Conservation (phyloP, 2,113 vertebrate species). For the Vimba vimba region DNA sequence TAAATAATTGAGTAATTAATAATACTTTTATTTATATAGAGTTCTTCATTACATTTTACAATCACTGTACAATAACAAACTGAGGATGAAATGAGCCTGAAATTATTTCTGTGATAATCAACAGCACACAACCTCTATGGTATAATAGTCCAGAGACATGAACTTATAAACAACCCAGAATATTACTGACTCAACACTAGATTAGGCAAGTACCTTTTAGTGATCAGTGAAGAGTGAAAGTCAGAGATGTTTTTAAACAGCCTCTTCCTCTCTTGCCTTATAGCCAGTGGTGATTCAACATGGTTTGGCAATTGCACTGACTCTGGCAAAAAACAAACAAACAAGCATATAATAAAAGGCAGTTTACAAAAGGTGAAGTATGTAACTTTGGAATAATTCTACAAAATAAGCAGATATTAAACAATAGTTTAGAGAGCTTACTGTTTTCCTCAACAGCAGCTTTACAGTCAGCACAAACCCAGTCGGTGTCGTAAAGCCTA, state of each 20-base stretch:
- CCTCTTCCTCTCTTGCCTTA: constrained; percentile 53
- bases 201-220: constrained; percentile 58
- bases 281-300: constrained; percentile 50
- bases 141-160: not conserved
- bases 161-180: not conserved
- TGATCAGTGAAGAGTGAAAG: constrained; percentile 47
- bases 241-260: constrained; percentile 53
- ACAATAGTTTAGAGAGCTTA: constrained; percentile 58
- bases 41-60: not conserved
- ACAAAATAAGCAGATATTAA: not conserved
- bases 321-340: constrained; percentile 20
- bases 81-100: too few species aligned
- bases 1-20: not conserved
- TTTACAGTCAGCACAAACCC: constrained; percentile 89
- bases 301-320: constrained; percentile 46
- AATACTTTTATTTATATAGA: too few species aligned
- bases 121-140: not conserved
- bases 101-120: too few species aligned
- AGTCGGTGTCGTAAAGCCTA: constrained; percentile 77
- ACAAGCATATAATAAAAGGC: not conserved
- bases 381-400: not conserved
- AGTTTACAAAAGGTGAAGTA: not conserved
- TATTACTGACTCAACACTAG: not conserved
- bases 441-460: constrained; percentile 81
- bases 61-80: not conserved